A percentile compares a stretch with the other conserved stretches of the same genome.
phyloP scores from a whole-genome alignment of 2,113 vertebrate genomes.

The Scatophagus argus region DNA sequence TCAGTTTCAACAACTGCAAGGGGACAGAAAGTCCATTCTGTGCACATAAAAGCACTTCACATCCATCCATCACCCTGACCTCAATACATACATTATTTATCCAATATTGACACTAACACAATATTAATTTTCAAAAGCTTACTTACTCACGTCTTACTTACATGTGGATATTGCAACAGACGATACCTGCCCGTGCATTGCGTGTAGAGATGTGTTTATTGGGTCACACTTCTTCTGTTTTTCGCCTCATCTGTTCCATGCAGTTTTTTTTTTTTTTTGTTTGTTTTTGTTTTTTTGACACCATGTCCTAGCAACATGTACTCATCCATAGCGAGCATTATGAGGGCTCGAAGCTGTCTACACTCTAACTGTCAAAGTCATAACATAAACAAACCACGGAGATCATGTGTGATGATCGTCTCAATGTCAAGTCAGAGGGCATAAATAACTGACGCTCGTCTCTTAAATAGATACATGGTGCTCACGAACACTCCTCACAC shows the following conservation, averaged over 20 bases:
- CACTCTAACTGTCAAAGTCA: slow-evolving; percentile 11
- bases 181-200: background rate
- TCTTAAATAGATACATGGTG: slow-evolving; percentile 13
- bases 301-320: background rate
- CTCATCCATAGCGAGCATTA: background rate
- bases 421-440: background rate
- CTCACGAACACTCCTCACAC: slow-evolving; percentile 22
- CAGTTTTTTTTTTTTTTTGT: background rate
- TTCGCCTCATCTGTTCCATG: background rate
- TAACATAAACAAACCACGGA: slow-evolving; percentile 8
- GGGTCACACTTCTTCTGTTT: background rate
- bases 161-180: background rate
- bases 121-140: too few species aligned
- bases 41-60: background rate
- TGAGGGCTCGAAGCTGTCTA: background rate
- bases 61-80: background rate
- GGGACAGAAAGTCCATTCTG: background rate
- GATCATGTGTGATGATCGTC: slow-evolving; percentile 1
- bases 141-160: too few species aligned
- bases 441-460: slow-evolving; percentile 4
- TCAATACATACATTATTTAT: background rate
- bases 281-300: background rate
- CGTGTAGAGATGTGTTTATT: background rate
- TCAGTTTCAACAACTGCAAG: background rate
- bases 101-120: background rate